These are phyloP conservation scores for Drosophila nebulosa DNA, from an alignment of 1,140 invertebrate species.

Conservation along the genomic window DNA sequence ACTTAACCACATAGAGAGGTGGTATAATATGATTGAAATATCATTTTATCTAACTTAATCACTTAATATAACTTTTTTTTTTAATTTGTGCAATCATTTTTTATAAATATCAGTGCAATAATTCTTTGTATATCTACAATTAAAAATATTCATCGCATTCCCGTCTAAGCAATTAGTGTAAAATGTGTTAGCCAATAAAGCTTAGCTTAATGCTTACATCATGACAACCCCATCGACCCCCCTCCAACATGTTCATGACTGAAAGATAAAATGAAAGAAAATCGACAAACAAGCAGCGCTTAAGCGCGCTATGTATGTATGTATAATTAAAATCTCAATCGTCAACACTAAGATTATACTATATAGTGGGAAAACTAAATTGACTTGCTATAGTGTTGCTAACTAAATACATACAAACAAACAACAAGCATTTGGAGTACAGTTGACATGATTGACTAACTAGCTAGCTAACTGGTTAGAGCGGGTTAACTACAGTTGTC, in stretches of 20 bases:
- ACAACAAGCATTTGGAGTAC: slow-evolving; percentile 49
- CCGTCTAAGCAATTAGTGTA: slow-evolving; percentile 23
- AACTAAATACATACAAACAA: slow-evolving; percentile 4
- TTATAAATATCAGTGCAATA: background rate
- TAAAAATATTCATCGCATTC: background rate
- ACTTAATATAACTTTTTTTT: too few relatives aligned
- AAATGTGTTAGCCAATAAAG: slow-evolving; percentile 48
- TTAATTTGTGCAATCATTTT: too few relatives aligned
- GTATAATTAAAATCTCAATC: slow-evolving; percentile 55
- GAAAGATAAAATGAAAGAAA: slow-evolving; percentile 42
- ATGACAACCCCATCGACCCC: slow-evolving; percentile 5
- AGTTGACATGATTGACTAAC: slow-evolving; percentile 77
- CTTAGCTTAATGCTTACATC: slow-evolving; percentile 47
- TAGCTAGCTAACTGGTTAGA: slow-evolving; percentile 32
- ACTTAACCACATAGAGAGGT: too few relatives aligned
- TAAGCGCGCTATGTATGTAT: too few relatives aligned
- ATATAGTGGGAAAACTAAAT: slow-evolving; percentile 28
- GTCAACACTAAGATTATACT: slow-evolving; percentile 22
- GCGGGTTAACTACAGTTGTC: slow-evolving; percentile 7
- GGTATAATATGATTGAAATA: too few relatives aligned
- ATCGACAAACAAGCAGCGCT: slow-evolving; percentile 23
- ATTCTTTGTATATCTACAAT: background rate
- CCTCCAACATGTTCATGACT: background rate
- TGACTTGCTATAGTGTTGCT: slow-evolving; percentile 31
- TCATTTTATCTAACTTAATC: too few relatives aligned